These are phyloP conservation scores for Enteromius mattozi DNA, from an alignment of 2,797 vertebrate species.

Conservation along the genomic window DNA sequence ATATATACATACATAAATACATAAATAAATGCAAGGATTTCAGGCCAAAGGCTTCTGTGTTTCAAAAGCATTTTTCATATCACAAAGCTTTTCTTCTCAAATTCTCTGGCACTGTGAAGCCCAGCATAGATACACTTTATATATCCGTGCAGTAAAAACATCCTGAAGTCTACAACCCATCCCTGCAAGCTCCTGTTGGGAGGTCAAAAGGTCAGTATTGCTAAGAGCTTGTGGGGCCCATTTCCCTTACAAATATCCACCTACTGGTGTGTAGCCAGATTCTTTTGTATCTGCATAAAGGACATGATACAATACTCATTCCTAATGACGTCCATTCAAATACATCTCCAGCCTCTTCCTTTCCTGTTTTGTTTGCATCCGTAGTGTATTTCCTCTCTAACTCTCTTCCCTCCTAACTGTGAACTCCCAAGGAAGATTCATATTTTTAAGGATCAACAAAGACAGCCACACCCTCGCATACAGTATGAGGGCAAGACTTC, in stretches of 20 bases:
- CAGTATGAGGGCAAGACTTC: conserved; percentile 26
- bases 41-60: background rate
- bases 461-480: conserved; percentile 23
- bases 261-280: conserved; percentile 50
- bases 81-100: background rate
- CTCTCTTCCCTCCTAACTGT: conserved; percentile 44
- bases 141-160: background rate
- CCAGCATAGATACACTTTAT: background rate
- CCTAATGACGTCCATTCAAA: conserved; percentile 15
- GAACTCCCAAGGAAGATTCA: conserved; percentile 49
- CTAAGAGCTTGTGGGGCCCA: conserved; percentile 58
- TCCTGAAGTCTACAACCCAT: conserved; percentile 54
- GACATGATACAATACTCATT: conserved; percentile 20
- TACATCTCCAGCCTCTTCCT: background rate
- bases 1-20: background rate
- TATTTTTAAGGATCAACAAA: conserved; percentile 52
- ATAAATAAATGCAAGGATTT: background rate
- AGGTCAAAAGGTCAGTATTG: conserved; percentile 64
- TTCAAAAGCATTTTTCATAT: background rate
- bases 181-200: conserved; percentile 55
- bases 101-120: background rate
- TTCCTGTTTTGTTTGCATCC: conserved; percentile 45
- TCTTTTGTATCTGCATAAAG: conserved; percentile 33
- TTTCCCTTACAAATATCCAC: conserved; percentile 54
- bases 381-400: conserved; percentile 60